Evolutionary conservation across 2,113 vertebrate genomes (phyloP).

Genomic region (Serinus canaria): DNA sequence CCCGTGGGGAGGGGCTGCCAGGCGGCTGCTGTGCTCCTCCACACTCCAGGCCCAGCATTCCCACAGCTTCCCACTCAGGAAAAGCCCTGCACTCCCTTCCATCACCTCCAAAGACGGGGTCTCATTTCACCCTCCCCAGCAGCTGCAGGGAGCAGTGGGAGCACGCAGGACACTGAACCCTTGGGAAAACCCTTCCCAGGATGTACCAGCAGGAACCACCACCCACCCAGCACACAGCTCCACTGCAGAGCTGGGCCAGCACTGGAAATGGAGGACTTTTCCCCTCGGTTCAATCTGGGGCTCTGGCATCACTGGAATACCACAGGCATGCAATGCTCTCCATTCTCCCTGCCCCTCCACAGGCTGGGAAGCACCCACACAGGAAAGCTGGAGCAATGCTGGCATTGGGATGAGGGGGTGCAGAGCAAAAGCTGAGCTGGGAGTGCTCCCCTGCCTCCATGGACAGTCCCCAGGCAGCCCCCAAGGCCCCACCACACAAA

Average conservation of each 20-base stretch:
- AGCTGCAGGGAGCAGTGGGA: neutral
- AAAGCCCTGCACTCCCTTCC: neutral
- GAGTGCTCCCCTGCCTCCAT: too few relatives aligned
- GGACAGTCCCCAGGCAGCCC: rapidly evolving
- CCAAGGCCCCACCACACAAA: rapidly evolving
- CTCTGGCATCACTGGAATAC: neutral
- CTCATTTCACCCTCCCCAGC: neutral
- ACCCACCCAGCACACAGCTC: rapidly evolving
- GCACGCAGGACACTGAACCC: neutral
- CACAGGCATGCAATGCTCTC: neutral
- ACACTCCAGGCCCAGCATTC: neutral
- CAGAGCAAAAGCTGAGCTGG: neutral
- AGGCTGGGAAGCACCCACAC: neutral
- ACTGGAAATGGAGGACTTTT: neutral
- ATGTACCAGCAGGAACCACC: neutral
- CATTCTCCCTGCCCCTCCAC: neutral
- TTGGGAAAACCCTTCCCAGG: neutral
- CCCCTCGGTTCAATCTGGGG: neutral
- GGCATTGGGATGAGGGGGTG: rapidly evolving
- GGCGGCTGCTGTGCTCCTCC: neutral
- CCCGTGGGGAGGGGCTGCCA: neutral
- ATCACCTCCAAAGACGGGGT: neutral
- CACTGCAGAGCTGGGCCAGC: neutral
- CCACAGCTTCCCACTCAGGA: neutral
- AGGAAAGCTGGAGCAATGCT: neutral